Percentiles rank a stretch among this genome's conserved stretches.
Evolutionary conservation across 2,888 invertebrate genomes (phyloP).

Genomic region (Drosophila rellima): DNA sequence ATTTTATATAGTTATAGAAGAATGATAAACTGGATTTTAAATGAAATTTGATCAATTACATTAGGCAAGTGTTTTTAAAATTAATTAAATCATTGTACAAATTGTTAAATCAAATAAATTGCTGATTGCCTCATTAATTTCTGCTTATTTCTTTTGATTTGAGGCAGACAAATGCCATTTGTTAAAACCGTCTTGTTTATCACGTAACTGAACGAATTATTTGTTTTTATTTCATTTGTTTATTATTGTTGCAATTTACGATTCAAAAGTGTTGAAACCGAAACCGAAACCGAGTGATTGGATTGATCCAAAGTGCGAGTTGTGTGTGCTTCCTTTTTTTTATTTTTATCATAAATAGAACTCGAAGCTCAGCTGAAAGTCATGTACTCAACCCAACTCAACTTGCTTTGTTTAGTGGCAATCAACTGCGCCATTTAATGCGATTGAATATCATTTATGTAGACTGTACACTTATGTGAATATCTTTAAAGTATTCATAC

Average conservation of each 20-base stretch:
- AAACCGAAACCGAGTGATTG: no score
- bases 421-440: slow-evolving; percentile 59
- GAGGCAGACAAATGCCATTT: slow-evolving; percentile 10
- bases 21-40: neutral
- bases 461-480: slow-evolving; percentile 11
- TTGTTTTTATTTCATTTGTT: slow-evolving; percentile 27
- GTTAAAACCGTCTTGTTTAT: slow-evolving; percentile 8
- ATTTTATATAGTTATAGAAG: no score
- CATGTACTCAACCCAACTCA: neutral
- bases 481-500: neutral
- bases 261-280: no score
- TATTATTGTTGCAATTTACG: slow-evolving; percentile 5
- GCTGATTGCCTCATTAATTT: slow-evolving; percentile 2
- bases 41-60: neutral
- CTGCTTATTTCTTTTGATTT: slow-evolving; percentile 1
- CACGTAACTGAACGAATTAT: slow-evolving; percentile 11
- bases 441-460: slow-evolving; percentile 31
- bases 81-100: no score
- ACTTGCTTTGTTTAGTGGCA: slow-evolving; percentile 55
- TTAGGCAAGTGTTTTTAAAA: neutral
- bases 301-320: slow-evolving; percentile 36
- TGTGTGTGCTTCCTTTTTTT: neutral
- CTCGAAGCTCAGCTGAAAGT: neutral
- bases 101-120: slow-evolving; percentile 7
- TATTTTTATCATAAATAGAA: neutral